Percentiles rank a stretch among this genome's conserved stretches.
These are phyloP conservation scores for Drosophila lacicola DNA, from an alignment of 2,888 invertebrate genomes.

Conservation along the genomic window DNA sequence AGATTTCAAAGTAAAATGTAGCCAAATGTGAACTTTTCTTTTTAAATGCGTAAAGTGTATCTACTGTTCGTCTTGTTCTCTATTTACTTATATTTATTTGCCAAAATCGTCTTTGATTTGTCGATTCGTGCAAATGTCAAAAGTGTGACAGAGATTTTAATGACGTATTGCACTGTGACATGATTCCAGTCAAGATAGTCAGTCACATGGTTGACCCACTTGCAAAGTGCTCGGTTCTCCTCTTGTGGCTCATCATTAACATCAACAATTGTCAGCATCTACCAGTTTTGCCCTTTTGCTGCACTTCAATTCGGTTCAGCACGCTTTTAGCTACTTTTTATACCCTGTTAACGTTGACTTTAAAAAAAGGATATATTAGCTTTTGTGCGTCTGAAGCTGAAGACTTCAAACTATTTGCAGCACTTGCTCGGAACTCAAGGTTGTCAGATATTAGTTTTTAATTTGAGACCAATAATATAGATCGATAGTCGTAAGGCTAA, in stretches of 20 bases:
- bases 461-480: too few species aligned
- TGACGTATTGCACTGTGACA: conserved; percentile 54
- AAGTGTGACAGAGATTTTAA: conserved; percentile 65
- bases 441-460: too few species aligned
- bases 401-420: background rate
- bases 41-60: conserved; percentile 5
- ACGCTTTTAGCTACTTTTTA: conserved; percentile 19
- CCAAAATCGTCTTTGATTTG: conserved; percentile 12
- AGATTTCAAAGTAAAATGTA: background rate
- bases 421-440: background rate
- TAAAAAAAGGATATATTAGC: conserved; percentile 5
- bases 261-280: conserved; percentile 28
- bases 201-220: conserved; percentile 49
- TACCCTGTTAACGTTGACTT: background rate
- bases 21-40: too few species aligned
- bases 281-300: conserved; percentile 41
- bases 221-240: conserved; percentile 19
- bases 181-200: conserved; percentile 30
- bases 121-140: conserved; percentile 64
- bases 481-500: too few species aligned
- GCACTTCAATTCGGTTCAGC: conserved; percentile 13
- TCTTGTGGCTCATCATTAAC: conserved; percentile 27
- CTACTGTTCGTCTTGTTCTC: background rate
- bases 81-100: background rate
- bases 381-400: background rate